Base-by-base conservation (phyloP, 1,140 invertebrate species). In the Drosophila asahinai region DNA sequence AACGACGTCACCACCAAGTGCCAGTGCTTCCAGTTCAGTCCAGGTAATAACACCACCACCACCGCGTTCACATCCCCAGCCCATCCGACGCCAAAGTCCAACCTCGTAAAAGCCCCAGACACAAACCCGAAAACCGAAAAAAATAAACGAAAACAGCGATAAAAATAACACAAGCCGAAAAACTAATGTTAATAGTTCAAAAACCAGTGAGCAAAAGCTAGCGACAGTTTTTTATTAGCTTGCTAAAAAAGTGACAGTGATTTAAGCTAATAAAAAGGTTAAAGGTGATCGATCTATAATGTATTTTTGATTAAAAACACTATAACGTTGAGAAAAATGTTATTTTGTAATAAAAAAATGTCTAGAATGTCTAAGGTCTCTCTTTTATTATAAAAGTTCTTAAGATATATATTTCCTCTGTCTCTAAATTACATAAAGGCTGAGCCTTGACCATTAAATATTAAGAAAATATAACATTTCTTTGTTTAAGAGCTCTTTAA, bases 1-100 rank as follows among this genome's bases (percentile, higher is more conserved):
- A 93, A 92, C 91, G 92, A 93, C 77, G 82, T 93, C 67, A 87
- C 92, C 47, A 91, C 91, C 45, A 93, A 92, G 61, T 93, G 92
- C 63, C 84, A 92, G 78, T 93, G 92, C 54, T 93, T 71, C 65
- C 92, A 93, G 74, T 90, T 92, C 57, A 92, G 90, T 81, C 90
- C 91, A 93, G 92, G 92, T 93, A 92, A 91, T 87, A 78, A 73
- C 66, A 61, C 7, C n/a, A 36, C 52, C 57, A 27, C 19, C 36
- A 33, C n/a, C 49, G 22, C 11, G 38, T 33, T 27, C 43, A 45
- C 72, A 64, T 40, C 52, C 80, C 27, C 47, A 49, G 22, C 17
- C 49, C 33, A 55, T 30, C 11, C 5, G 36, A 12, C 33, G 38
- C 4, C 54, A 72, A 60, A 73, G 70, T 73, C 38, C 65, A 48